Base-by-base conservation (phyloP, 2,888 invertebrate species). In the Machimus rusticus region DNA sequence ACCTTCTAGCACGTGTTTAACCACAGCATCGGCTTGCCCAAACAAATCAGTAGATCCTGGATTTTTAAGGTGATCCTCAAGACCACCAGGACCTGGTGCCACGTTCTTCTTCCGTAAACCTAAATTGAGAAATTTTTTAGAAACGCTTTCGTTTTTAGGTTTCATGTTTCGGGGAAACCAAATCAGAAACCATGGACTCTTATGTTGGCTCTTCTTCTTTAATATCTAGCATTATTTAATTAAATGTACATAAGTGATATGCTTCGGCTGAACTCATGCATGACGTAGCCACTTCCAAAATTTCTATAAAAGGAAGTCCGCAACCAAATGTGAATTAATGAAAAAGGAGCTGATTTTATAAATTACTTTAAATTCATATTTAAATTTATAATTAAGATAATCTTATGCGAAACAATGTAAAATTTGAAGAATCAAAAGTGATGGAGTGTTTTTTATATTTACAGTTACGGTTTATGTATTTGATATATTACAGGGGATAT, bases 91-190 rank as follows among this genome's bases (percentile, higher is more conserved):
- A 0, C 99, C 99, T 0, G 99, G 99, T 0, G 99, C 97, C 0
- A 99, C 99, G 93, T 98, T 99, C 93, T 99, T 99, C 93, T 99
- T 99, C 74, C 99, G 94, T 88, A 99, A 92, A 1, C 97, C 95
- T 94, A 34, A n/a, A 66, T 34, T 46, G 43, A 46, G 4, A 79
- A 16, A 79, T 51, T 14, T 9, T 39, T 78, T 78, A 39, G 5
- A 78, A 78, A 3, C 5, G 5, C 23, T 79, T 43, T 43, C 28
- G 37, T 37, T 14, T 16, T 34, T 34, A 37, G 23, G 34, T 55
- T 66, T 66, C 66, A 28, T 66, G 66, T 28, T 66, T 66, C 66
- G 55, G 46, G 77, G 88, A 89, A 89, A 89, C 89, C 89, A 89
- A 89, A 89, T 89, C 87, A 89, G 89, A 89, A 89, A 88, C 89